Percentiles rank a stretch among this genome's conserved stretches.
Conservation (phyloP, 30 jellyfish, hydroid and myxozoan genomes). For the Cassiopea xamachana region DNA sequence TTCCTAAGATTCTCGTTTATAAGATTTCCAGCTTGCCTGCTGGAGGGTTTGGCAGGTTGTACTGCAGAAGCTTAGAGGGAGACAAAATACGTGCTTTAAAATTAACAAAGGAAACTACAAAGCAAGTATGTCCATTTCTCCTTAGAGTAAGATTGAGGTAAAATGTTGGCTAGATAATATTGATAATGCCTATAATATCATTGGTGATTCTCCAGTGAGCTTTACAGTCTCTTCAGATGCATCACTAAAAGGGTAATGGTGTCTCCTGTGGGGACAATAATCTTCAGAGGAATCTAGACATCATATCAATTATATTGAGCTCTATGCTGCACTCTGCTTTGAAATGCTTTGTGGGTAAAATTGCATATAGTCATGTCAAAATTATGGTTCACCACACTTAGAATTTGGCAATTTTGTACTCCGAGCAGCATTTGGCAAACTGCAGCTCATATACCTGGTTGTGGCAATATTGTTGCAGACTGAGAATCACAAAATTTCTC, state of each 20-base stretch:
- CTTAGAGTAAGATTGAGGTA: constrained; percentile 19
- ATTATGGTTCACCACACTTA: constrained; percentile 36
- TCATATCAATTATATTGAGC: constrained; percentile 61
- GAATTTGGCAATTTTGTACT: constrained; percentile 49
- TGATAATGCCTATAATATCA: constrained; percentile 2
- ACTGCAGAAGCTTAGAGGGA: constrained; percentile 28
- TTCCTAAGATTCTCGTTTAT: constrained; percentile 39
- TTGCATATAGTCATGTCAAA: constrained; percentile 37
- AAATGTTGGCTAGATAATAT: constrained; percentile 38
- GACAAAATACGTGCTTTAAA: constrained; percentile 25
- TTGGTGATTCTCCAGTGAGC: constrained; percentile 20
- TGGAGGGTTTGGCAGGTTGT: constrained; percentile 20
- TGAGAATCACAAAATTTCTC: too few relatives aligned
- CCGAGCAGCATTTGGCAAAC: constrained; percentile 46
- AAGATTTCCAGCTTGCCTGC: constrained; percentile 68
- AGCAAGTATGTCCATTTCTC: constrained; percentile 25
- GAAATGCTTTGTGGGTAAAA: constrained; percentile 5
- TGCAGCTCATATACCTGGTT: constrained; percentile 68
- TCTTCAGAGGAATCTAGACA: constrained; percentile 24
- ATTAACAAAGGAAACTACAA: constrained; percentile 31
- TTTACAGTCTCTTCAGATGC: constrained; percentile 40
- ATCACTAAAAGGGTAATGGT: constrained; percentile 21
- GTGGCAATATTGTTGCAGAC: constrained; percentile 43
- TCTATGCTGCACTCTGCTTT: constrained; percentile 28
- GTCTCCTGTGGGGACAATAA: constrained; percentile 50